These are phyloP conservation scores for Poecilia velifera DNA, from an alignment of 2,797 vertebrate genomes.

Conservation along the genomic window DNA sequence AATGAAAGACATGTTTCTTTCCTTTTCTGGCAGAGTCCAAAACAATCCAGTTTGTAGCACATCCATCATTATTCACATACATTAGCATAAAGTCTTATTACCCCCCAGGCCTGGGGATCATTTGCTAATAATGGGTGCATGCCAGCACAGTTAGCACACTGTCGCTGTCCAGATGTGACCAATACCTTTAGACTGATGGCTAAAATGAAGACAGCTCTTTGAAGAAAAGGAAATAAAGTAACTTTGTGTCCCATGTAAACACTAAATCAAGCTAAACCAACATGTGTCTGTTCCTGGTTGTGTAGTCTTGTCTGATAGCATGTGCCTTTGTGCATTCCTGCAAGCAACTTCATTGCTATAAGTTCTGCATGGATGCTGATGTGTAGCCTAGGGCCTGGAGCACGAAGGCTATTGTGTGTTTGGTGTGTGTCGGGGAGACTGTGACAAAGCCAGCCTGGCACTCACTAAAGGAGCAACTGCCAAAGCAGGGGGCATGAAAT, in stretches of 20 bases:
- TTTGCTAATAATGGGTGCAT: slow-evolving; percentile 66
- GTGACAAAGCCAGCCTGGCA: slow-evolving; percentile 74
- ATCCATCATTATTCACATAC: slow-evolving; percentile 67
- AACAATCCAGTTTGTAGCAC: slow-evolving; percentile 55
- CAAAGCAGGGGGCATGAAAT: slow-evolving; percentile 83
- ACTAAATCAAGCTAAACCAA: slow-evolving; percentile 49
- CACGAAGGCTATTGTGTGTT: slow-evolving; percentile 36
- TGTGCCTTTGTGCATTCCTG: slow-evolving; percentile 49
- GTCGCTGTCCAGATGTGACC: slow-evolving; percentile 71
- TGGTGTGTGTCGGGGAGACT: slow-evolving; percentile 30
- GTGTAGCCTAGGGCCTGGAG: slow-evolving; percentile 41
- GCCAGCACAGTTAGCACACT: slow-evolving; percentile 70
- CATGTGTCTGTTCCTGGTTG: slow-evolving; percentile 39
- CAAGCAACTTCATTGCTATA: slow-evolving; percentile 62
- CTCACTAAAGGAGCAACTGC: slow-evolving; percentile 68
- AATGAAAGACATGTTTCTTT: slow-evolving; percentile 38
- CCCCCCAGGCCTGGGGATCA: slow-evolving; percentile 52
- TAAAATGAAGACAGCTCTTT: slow-evolving; percentile 52
- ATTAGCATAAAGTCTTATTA: slow-evolving; percentile 73
- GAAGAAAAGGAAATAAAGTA: slow-evolving; percentile 57
- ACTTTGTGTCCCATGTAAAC: slow-evolving; percentile 55
- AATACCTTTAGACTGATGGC: slow-evolving; percentile 66
- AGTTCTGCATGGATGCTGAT: slow-evolving; percentile 64
- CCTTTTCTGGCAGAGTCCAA: slow-evolving; percentile 36
- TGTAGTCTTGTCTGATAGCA: slow-evolving; percentile 51